phyloP scores from a whole-genome alignment of 2,888 invertebrate genomes.

The Acleris literana region DNA sequence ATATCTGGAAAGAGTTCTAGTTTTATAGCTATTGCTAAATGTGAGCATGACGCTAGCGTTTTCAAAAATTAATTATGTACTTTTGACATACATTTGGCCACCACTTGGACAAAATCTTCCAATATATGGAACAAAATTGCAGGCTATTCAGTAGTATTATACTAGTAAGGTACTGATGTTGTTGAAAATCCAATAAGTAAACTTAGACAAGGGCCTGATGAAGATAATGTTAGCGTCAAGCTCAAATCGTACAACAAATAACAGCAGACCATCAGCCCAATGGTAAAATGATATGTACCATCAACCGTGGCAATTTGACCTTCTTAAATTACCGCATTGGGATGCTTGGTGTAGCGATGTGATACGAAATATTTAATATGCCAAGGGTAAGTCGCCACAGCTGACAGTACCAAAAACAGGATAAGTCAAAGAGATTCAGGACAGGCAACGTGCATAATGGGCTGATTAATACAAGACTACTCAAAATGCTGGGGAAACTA shows the following conservation, averaged over 20 bases:
- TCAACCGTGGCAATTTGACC: neutral
- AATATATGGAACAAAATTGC: neutral
- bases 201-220: too few species aligned
- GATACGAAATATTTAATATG: neutral
- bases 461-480: constrained; percentile 33
- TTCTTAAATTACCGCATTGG: neutral
- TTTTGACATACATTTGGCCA: too few species aligned
- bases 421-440: neutral
- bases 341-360: neutral
- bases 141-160: too few species aligned
- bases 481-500: constrained; percentile 30
- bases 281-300: constrained; percentile 19
- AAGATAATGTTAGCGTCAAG: constrained; percentile 17
- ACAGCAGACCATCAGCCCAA: constrained; percentile 35
- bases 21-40: constrained; percentile 24
- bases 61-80: neutral
- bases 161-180: neutral
- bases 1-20: constrained; percentile 61
- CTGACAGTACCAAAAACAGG: neutral
- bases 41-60: constrained; percentile 14
- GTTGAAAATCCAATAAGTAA: too few species aligned
- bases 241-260: constrained; percentile 7
- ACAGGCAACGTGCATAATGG: constrained; percentile 37
- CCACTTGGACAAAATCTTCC: too few species aligned
- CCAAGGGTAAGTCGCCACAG: neutral